Evolutionary conservation across 2,113 vertebrate genomes (phyloP).

Genomic region (Steatornis caripensis): DNA sequence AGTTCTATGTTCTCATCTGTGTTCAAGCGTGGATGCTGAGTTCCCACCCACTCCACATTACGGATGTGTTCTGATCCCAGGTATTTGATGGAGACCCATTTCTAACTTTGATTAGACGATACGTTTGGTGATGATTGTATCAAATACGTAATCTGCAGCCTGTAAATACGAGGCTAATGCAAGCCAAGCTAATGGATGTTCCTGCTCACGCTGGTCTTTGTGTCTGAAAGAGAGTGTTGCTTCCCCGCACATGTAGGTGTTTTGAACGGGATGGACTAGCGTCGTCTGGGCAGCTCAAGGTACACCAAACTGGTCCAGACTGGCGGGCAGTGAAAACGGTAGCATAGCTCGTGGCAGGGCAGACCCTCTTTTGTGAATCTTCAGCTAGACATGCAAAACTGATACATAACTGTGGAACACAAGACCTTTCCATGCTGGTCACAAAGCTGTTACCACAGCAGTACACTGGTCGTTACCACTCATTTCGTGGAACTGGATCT

Average conservation of each 20-base stretch:
- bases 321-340: background rate
- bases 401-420: background rate
- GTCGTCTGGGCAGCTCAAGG: background rate
- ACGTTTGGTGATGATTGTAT: background rate
- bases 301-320: background rate
- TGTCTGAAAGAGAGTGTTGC: background rate
- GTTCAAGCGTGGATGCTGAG: background rate
- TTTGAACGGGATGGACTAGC: background rate
- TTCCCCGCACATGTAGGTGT: accelerated
- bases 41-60: background rate
- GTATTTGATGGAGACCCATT: background rate
- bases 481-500: background rate
- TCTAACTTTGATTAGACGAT: background rate
- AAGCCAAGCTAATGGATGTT: background rate
- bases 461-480: background rate
- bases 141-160: background rate
- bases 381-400: background rate
- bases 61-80: background rate
- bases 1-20: background rate
- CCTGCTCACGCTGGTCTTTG: background rate
- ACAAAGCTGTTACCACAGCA: background rate
- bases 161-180: background rate
- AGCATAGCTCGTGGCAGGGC: background rate
- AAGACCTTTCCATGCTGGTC: background rate
- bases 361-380: background rate